These are phyloP conservation scores for Maccullochella peelii DNA, from an alignment of 2,113 vertebrate species.

Conservation along the genomic window DNA sequence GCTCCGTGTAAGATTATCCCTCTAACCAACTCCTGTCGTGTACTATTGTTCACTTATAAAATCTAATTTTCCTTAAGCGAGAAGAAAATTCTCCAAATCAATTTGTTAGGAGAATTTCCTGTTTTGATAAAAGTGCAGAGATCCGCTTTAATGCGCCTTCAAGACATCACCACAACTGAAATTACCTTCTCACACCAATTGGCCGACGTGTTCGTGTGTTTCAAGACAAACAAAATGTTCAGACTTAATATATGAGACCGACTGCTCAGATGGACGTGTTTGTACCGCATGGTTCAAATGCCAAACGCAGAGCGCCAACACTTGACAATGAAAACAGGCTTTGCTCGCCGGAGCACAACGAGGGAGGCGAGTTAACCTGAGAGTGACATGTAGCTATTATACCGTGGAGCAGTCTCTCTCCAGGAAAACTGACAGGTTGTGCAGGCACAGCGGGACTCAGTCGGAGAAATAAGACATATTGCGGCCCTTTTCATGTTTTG, in stretches of 20 bases:
- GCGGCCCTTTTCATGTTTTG: not conserved
- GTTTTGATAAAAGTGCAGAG: not conserved
- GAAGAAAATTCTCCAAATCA: not conserved
- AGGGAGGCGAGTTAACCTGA: constrained; percentile 59
- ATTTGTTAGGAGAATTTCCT: not conserved
- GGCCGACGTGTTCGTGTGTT: not conserved
- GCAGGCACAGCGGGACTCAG: constrained; percentile 7
- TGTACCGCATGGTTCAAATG: constrained; percentile 31
- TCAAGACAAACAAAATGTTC: constrained; percentile 38
- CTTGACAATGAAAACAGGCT: constrained; percentile 53
- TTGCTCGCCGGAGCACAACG: constrained; percentile 44
- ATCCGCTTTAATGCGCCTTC: not conserved
- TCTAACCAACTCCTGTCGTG: not conserved
- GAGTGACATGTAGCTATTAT: constrained; percentile 60
- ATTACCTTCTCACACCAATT: constrained; percentile 2
- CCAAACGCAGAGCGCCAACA: constrained; percentile 45
- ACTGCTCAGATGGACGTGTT: constrained; percentile 30
- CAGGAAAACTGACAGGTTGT: constrained; percentile 37
- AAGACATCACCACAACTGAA: not conserved
- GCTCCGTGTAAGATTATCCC: constrained; percentile 16
- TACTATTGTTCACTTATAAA: not conserved
- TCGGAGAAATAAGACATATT: not conserved
- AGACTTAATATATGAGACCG: constrained; percentile 21
- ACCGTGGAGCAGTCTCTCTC: constrained; percentile 40
- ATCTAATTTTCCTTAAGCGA: not conserved